Base-by-base conservation (phyloP, 2,113 vertebrate genomes). In the Embiotoca jacksoni region DNA sequence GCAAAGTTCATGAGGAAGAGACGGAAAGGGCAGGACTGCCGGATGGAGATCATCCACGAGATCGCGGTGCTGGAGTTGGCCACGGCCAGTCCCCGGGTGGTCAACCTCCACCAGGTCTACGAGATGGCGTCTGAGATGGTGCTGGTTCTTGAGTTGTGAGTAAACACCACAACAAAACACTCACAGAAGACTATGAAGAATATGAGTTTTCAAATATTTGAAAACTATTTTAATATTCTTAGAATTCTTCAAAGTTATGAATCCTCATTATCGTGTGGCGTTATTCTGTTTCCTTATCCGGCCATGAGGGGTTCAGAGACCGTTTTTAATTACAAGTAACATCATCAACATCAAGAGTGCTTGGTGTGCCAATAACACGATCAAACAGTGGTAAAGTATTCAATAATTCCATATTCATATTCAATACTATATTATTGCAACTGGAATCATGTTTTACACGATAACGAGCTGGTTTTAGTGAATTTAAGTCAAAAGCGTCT, bases 1-100 rank as follows among this genome's bases (percentile, higher is more conserved):
- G 94, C 94, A 6, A 95, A 95, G 86, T 94, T 94, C 84, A 93
- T 95, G 94, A 93, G 94, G 78, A 95, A 95, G 89, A 88, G 93
- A 69, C 89, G 94, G 69, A 95, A 95, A 90, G 94, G 94, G 60
- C 92, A 92, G 72, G 94, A 95, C 89, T 94, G 93, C 74, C 79
- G 92, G 30, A 84, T 74, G 50, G 94, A 95, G 50, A 95, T 95
- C 90, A 82, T 95, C 72, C 94, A 95, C 7, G 94, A 95, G 90
- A 93, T 95, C 1, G 89, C 91, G 0, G 92, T 95, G 16, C 88
- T 95, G 5, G 94, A 95, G 82, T 53, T 94, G 77, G 94, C 94
- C 63, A 88, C 83, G 0, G 49, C 84, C 52, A 93, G 86, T 75
- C 72, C 53, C 1, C 88, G 91, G 2, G 94, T 95, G 49, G 89